Conservation (phyloP, 2,888 invertebrate species). For the Chymomyza fuscimana region DNA sequence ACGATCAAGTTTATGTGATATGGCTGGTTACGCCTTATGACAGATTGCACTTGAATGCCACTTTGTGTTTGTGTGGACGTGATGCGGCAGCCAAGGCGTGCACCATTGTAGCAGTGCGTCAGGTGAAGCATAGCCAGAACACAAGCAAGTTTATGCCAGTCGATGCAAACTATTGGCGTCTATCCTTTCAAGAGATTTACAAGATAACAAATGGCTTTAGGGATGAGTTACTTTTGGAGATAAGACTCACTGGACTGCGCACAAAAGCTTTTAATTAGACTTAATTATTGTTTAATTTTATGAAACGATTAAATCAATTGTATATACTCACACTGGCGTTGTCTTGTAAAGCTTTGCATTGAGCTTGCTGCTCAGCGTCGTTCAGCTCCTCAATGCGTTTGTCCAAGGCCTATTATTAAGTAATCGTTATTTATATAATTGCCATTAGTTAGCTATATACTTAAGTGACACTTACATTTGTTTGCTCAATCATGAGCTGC, state of each 20-base stretch:
- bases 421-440: conserved; percentile 20
- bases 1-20: conserved; percentile 43
- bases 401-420: conserved; percentile 83
- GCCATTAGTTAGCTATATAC: conserved; percentile 3
- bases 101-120: conserved; percentile 32
- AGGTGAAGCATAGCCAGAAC: conserved; percentile 18
- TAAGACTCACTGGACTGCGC: conserved; percentile 26
- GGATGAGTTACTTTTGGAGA: conserved; percentile 55
- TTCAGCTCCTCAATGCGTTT: conserved; percentile 83
- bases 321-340: conserved; percentile 86
- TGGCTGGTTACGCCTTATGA: conserved; percentile 52
- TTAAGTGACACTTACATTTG: conserved; percentile 82
- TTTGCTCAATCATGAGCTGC: conserved; percentile 96
- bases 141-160: conserved; percentile 25
- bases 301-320: background rate
- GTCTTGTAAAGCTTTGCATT: conserved; percentile 86
- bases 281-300: background rate
- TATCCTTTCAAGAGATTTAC: conserved; percentile 36
- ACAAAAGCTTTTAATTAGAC: background rate
- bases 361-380: conserved; percentile 85
- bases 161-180: conserved; percentile 48
- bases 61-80: conserved; percentile 45
- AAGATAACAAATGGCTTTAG: conserved; percentile 52
- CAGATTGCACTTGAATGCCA: conserved; percentile 34
- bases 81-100: conserved; percentile 34